A percentile compares a stretch with the other conserved stretches of the same genome.
These are phyloP conservation scores for Lasioglossum malachurum DNA, from an alignment of 2,888 invertebrate species.

Conservation along the genomic window DNA sequence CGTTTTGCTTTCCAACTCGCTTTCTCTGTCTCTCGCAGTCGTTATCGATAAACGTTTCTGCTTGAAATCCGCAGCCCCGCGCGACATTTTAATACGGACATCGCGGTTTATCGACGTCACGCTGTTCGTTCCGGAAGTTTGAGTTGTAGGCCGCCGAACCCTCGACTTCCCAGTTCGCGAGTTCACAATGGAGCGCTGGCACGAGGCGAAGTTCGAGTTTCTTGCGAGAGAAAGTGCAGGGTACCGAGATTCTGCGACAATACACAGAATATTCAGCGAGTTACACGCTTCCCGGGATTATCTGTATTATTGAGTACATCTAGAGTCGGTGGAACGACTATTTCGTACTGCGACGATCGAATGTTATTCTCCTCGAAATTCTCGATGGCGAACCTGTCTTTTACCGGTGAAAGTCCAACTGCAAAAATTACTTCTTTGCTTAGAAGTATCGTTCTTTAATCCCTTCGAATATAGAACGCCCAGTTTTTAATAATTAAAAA, in stretches of 20 bases:
- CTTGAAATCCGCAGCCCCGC: background rate
- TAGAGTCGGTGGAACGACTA: background rate
- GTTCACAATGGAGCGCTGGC: conserved; percentile 3
- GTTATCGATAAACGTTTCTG: background rate
- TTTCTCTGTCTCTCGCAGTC: background rate
- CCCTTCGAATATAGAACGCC: no score
- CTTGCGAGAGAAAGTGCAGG: background rate
- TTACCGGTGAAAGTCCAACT: background rate
- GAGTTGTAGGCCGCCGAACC: conserved; percentile 8
- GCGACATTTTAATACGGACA: conserved; percentile 15
- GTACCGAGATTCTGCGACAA: background rate
- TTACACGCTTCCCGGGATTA: background rate
- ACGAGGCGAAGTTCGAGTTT: conserved; percentile 7
- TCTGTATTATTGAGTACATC: background rate
- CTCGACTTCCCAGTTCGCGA: background rate
- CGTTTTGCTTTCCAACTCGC: background rate
- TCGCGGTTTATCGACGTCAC: conserved; percentile 14
- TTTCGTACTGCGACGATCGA: background rate
- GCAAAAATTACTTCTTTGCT: background rate
- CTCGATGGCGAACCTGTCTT: background rate
- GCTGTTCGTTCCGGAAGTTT: conserved; percentile 19
- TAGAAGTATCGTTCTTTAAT: background rate
- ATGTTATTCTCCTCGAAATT: background rate
- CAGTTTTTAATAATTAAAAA: no score
- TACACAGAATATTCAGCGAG: background rate